Evolutionary conservation across 2,888 invertebrate species (phyloP).

Genomic region (Phanerotoma sp.): DNA sequence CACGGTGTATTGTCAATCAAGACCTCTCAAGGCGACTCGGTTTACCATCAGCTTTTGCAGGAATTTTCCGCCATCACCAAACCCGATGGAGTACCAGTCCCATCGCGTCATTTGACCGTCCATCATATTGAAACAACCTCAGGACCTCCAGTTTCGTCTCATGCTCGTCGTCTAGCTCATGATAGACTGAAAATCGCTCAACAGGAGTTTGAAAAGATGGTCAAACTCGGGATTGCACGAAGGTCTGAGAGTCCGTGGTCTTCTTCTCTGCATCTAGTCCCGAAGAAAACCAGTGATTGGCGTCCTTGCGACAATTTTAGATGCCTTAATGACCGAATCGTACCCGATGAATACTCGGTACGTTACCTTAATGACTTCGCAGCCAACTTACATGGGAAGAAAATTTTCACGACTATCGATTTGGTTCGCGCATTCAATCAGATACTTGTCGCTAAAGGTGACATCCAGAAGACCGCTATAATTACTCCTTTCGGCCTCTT

Average conservation of each 20-base stretch:
- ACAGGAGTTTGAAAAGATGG: too few relatives aligned
- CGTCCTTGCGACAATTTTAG: constrained; percentile 53
- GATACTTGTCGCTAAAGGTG: constrained; percentile 20
- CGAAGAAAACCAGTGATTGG: constrained; percentile 40
- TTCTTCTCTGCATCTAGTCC: too few relatives aligned
- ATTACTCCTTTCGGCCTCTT: constrained; percentile 9
- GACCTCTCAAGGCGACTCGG: too few relatives aligned
- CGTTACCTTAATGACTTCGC: constrained; percentile 14
- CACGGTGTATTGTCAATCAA: too few relatives aligned
- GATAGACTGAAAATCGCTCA: too few relatives aligned
- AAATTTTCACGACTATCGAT: constrained; percentile 25
- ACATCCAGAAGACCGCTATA: constrained; percentile 16
- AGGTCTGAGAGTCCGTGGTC: too few relatives aligned
- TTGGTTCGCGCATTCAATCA: constrained; percentile 25
- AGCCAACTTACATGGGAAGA: constrained; percentile 5
- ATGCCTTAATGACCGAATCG: constrained; percentile 23
- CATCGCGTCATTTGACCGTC: constrained; percentile 41
- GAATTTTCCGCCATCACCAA: too few relatives aligned
- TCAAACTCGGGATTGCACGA: too few relatives aligned
- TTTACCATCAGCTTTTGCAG: too few relatives aligned
- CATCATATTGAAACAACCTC: constrained; percentile 38
- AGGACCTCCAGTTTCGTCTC: constrained; percentile 48
- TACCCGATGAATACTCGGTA: constrained; percentile 1
- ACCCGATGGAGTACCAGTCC: constrained; percentile 8
- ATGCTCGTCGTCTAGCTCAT: constrained; percentile 45